Evolutionary conservation across 2,113 vertebrate genomes (phyloP), one percentile per base, ranked within the genome.

Genomic region (Neomonachus schauinslandi): DNA sequence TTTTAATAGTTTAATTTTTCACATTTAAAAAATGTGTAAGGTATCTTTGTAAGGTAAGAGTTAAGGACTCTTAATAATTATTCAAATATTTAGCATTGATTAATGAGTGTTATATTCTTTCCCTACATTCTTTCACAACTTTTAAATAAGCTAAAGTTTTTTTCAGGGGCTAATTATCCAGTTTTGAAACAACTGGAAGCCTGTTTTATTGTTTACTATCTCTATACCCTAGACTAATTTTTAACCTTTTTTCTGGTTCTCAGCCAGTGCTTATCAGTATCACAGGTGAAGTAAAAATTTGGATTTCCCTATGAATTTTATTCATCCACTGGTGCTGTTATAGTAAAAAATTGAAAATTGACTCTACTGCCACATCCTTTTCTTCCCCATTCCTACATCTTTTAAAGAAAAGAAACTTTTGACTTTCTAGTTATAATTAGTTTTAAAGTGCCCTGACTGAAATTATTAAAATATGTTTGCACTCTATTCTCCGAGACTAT

Each of bases 401-500:
- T 89, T 91, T 36, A 87, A 81, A 61, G n/a, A 55, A 89, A 74
- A 79, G 49, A 5, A 91, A 72, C 24, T 87, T 96, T 88, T 82
- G 9, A 61, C 28, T 71, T 87, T 72, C 51, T 15, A 76, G 0
- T 39, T 97, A 6, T 57, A 94, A 76, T 81, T 95, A 94, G 65
- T 95, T 95, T 96, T 28, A 88, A 96, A 84, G 26, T 92, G 5
- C 16, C 39, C 89, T 95, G 39, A 82, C 28, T 94, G 10, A 97
- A 96, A 91, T 91, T 74, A 57, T 90, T 91, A 85, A 94, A 92
- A 85, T 95, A 28, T 71, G 85, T 71, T 95, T 92, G 39, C 19
- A 39, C 18, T 9, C 33, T 90, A 1, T 79, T 39, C 28, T 96
- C 5, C 53, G 13, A 90, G 28, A 79, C 36, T 79, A 2, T 63